A percentile compares a stretch with the other conserved stretches of the same genome.
These are phyloP conservation scores for Branchinecta lindahli DNA, from an alignment of 1,140 invertebrate genomes.

Conservation along the genomic window DNA sequence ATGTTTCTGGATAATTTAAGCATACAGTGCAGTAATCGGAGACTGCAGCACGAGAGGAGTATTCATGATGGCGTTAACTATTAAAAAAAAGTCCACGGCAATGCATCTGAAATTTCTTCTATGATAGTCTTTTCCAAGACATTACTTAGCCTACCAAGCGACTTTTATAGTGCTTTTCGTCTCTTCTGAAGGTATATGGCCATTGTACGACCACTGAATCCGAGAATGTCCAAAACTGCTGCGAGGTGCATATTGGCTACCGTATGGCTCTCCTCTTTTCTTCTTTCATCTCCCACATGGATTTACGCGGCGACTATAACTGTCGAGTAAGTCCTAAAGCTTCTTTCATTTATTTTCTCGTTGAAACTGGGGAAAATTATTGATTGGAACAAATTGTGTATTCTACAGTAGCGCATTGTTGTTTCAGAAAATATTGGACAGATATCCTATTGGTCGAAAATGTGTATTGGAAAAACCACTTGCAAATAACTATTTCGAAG, in stretches of 20 bases:
- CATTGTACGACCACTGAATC: slow-evolving; percentile 71
- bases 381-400: slow-evolving; percentile 22
- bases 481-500: too few species aligned
- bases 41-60: too few species aligned
- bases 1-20: too few species aligned
- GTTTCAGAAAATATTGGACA: too few species aligned
- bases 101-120: too few species aligned
- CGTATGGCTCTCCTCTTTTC: slow-evolving; percentile 64
- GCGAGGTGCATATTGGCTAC: slow-evolving; percentile 55
- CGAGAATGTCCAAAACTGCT: slow-evolving; percentile 58
- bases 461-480: too few species aligned
- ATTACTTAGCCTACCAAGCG: too few species aligned
- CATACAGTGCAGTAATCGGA: too few species aligned
- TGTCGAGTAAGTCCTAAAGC: slow-evolving; percentile 42
- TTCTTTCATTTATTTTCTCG: slow-evolving; percentile 21
- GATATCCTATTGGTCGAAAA: too few species aligned
- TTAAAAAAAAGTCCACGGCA: too few species aligned
- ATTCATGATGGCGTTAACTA: too few species aligned
- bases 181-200: slow-evolving; percentile 62
- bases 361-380: slow-evolving; percentile 7
- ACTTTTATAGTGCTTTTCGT: background rate
- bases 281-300: slow-evolving; percentile 61
- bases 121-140: too few species aligned
- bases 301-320: slow-evolving; percentile 60
- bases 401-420: slow-evolving; percentile 15